These are phyloP conservation scores for Parnassius smintheus DNA, from an alignment of 2,888 invertebrate genomes.

Conservation along the genomic window DNA sequence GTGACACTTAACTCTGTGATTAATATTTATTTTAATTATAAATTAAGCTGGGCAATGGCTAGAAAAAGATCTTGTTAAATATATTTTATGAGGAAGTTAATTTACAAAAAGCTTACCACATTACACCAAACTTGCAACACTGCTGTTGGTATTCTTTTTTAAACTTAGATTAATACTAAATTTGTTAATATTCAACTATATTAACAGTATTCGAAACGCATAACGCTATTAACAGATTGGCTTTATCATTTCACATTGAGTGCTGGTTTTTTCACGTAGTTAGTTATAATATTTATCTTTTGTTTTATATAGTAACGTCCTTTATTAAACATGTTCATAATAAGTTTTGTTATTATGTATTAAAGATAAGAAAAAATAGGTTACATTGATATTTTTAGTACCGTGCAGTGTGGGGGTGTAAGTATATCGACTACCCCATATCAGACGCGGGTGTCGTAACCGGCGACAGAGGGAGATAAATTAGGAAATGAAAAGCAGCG, in stretches of 20 bases:
- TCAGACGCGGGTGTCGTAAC: too few relatives aligned
- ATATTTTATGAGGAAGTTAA: background rate
- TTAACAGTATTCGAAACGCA: background rate
- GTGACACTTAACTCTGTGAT: constrained; percentile 9
- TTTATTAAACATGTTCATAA: background rate
- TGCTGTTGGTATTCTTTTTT: background rate
- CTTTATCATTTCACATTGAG: constrained; percentile 6
- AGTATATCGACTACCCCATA: too few relatives aligned
- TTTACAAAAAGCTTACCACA: constrained; percentile 2
- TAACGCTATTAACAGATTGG: constrained; percentile 16
- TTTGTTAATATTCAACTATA: background rate
- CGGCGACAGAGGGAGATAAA: too few relatives aligned
- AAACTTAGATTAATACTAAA: too few relatives aligned
- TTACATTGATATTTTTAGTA: background rate
- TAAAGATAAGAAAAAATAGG: too few relatives aligned
- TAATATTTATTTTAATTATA: background rate
- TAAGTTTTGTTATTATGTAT: too few relatives aligned
- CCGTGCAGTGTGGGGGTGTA: too few relatives aligned
- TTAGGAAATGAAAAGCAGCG: too few relatives aligned
- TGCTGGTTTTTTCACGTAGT: constrained; percentile 17
- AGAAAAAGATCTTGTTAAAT: background rate
- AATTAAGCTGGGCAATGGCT: background rate
- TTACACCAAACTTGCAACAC: constrained; percentile 3
- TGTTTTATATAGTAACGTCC: background rate
- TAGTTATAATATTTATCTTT: background rate